Evolutionary conservation across 2,113 vertebrate genomes (phyloP), one percentile per base, ranked within the genome.

Genomic region (Neolamprologus devosi): DNA sequence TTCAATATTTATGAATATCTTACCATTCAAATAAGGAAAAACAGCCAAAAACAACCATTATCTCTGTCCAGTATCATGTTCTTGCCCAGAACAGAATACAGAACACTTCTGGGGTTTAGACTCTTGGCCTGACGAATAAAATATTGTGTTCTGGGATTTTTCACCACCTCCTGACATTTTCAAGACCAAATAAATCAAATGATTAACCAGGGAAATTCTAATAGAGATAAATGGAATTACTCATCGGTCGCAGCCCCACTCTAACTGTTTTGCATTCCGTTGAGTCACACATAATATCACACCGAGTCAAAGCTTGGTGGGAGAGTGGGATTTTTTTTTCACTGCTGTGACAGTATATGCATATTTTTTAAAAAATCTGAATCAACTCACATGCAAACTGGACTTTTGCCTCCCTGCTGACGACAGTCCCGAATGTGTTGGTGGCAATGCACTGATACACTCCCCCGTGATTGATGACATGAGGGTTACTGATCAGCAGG

Each of bases 361-460:
- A 30, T 30, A 49, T 75, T 75, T 28, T 26, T 2, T 0, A 30
- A 47, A 35, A 37, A 37, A 65, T 12, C 45, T 1, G 45, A 57
- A 21, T 45, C 3, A 85, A 97, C 97, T 98, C 95, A 98, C 98
- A 98, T 94, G 98, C 97, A 96, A 98, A 99, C 82, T 97, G 97
- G 80, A 99, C 97, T 87, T 96, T 97, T 17, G 97, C 97, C 82
- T 96, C 97, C 84, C 94, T 96, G 96, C 98, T 98, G 87, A 98
- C 91, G 60, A 97, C 93, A 7, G 97, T 98, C 90, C 98, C 98
- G 83, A 98, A 97, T 6, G 94, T 81, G 93, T 98, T 98, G 92
- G 97, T 97, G 92, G 97, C 96, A 81, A 97, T 97, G 92, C 98
- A 98, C 94, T 98, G 98, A 95, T 98, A 98, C n/a, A 94, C 96